Percentiles rank a stretch among this genome's conserved stretches.
phyloP scores from a whole-genome alignment of 2,888 invertebrate species.

The Drosophila formosana region DNA sequence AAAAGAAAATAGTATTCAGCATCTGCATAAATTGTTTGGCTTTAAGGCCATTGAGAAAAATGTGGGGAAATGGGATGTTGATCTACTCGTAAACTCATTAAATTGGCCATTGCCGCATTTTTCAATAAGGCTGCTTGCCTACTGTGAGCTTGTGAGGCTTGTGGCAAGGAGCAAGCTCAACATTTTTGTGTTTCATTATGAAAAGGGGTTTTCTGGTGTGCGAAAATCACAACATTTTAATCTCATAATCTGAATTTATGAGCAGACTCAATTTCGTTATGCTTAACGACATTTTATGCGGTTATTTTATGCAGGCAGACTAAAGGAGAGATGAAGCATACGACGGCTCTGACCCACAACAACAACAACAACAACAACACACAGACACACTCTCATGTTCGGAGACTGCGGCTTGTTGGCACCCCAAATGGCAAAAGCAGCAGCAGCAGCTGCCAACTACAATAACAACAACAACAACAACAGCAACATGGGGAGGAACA shows the following conservation, averaged over 20 bases:
- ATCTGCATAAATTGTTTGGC: conserved; percentile 24
- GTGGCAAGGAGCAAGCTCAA: conserved; percentile 12
- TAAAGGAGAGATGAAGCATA: conserved; percentile 55
- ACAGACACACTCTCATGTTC: conserved; percentile 21
- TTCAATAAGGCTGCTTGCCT: conserved; percentile 53
- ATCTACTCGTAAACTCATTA: conserved; percentile 70
- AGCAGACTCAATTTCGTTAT: conserved; percentile 82
- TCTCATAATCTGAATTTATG: conserved; percentile 82
- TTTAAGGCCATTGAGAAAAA: conserved; percentile 30
- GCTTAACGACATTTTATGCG: conserved; percentile 81
- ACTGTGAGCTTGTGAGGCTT: conserved; percentile 1
- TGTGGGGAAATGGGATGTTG: conserved; percentile 10
- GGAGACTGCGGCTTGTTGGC: conserved; percentile 68
- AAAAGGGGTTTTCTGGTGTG: conserved; percentile 54
- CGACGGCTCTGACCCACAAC: conserved; percentile 21
- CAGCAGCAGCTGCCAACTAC: conserved; percentile 50
- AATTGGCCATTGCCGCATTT: conserved; percentile 65
- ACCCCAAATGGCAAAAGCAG: conserved; percentile 49
- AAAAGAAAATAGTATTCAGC: background rate
- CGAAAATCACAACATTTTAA: conserved; percentile 81
- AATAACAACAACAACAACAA: conserved; percentile 18
- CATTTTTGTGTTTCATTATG: conserved; percentile 58
- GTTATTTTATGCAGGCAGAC: conserved; percentile 73
- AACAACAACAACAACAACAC: conserved; percentile 7
- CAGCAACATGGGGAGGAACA: background rate